Conservation (phyloP, 1,140 invertebrate genomes). For the Drosophila arawakana region DNA sequence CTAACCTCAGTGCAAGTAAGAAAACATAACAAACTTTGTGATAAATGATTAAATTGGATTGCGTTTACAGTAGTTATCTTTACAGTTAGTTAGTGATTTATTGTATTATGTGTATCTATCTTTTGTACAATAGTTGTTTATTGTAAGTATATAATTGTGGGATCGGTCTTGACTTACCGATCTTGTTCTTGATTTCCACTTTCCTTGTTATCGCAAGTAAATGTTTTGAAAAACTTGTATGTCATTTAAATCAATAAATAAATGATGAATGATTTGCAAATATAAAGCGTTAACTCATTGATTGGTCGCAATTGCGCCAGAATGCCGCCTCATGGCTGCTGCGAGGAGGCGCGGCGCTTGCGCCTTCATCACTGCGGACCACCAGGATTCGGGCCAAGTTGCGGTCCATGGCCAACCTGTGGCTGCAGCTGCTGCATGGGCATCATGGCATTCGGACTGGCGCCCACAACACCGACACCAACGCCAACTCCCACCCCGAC, state of each 20-base stretch:
- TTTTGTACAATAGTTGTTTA: constrained; percentile 45
- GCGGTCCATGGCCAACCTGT: constrained; percentile 72
- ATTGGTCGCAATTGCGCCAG: constrained; percentile 44
- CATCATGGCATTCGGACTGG: constrained; percentile 86
- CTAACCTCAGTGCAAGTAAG: constrained; percentile 69
- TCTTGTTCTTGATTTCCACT: constrained; percentile 19
- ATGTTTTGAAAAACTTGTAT: constrained; percentile 19
- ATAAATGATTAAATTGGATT: constrained; percentile 38
- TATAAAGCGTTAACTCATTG: not conserved
- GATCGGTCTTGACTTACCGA: constrained; percentile 14
- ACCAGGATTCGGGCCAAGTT: constrained; percentile 70
- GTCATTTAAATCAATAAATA: constrained; percentile 48
- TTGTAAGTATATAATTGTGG: constrained; percentile 19
- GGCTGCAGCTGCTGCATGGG: constrained; percentile 84
- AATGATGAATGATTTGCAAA: constrained; percentile 28
- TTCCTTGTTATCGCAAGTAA: constrained; percentile 10
- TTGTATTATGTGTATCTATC: constrained; percentile 50
- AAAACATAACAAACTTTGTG: constrained; percentile 55
- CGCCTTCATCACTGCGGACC: constrained; percentile 84
- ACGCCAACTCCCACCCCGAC: constrained; percentile 48
- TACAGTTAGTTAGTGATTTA: constrained; percentile 65
- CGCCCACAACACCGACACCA: constrained; percentile 78
- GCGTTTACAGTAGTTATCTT: constrained; percentile 38
- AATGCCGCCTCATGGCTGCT: constrained; percentile 55
- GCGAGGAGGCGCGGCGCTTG: constrained; percentile 80